Base-by-base conservation (phyloP, 2,888 invertebrate genomes). In the Theretra japonica region DNA sequence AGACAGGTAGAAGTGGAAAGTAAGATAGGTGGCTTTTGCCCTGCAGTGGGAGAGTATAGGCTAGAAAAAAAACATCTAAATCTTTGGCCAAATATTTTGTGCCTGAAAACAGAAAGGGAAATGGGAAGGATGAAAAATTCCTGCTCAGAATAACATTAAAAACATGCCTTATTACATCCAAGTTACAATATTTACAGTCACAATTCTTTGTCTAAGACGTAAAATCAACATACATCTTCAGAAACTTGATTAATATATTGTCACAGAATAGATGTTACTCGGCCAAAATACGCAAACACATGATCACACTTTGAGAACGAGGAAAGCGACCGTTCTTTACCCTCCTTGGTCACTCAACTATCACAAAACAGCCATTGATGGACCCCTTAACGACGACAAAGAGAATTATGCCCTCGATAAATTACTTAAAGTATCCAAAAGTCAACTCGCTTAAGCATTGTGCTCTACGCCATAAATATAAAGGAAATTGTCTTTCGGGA, bases 381-480 rank as follows among this genome's bases (percentile, higher is more conserved):
- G 84, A 78, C 85, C 81, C 89, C 90, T 89, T 88, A 88, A 86
- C 88, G 87, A 81, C 88, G 89, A 90, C 89, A 90, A 90, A 91
- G 88, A 88, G 90, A 90, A 90, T 90, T 91, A 90, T 87, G 86
- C 85, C 86, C 83, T 84, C 83, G 82, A 90, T 92, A 91, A 91
- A 90, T 91, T 91, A 90, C 85, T 75, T 79, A 79, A 82, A 82
- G 82, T 82, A 83, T 81, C 83, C 83, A 76, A 70, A 65, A 65
- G 65, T 65, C 65, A 65, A 65, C 65, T 65, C 65, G 65, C 65
- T 65, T 65, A 48, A 48, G 65, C 65, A 65, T 65, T 65, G 48
- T 65, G 65, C 23, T 65, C 65, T 23, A 59, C 65, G 65, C 65
- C 48, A 65, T 65, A 65, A 65, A 65, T 65, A 65, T 65, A 65